phyloP scores from a whole-genome alignment of 2,888 invertebrate genomes.

The Ypsolopha scabrella region DNA sequence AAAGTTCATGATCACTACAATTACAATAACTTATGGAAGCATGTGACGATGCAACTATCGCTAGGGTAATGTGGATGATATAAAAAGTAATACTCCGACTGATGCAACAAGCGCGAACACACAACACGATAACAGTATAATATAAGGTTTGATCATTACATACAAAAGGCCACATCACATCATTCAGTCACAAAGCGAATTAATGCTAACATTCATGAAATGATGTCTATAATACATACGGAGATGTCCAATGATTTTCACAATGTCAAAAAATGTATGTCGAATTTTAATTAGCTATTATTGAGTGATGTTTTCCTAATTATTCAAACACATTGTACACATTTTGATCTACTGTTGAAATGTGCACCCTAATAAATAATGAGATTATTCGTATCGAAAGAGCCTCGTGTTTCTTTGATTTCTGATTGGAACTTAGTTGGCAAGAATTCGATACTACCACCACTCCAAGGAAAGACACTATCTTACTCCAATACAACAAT shows the following conservation, averaged over 20 bases:
- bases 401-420: slow-evolving; percentile 32
- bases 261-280: slow-evolving; percentile 13
- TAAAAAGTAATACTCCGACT: slow-evolving; percentile 39
- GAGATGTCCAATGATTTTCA: slow-evolving; percentile 18
- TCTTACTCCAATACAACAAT: slow-evolving; percentile 13
- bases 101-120: slow-evolving; percentile 63
- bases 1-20: slow-evolving; percentile 33
- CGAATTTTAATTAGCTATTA: slow-evolving; percentile 29
- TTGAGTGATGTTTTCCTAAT: slow-evolving; percentile 23
- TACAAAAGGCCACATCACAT: slow-evolving; percentile 70
- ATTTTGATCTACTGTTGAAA: slow-evolving; percentile 40
- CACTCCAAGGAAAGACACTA: slow-evolving; percentile 45
- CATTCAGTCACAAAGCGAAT: slow-evolving; percentile 68
- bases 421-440: slow-evolving; percentile 34
- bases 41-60: slow-evolving; percentile 36
- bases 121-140: slow-evolving; percentile 41
- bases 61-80: slow-evolving; percentile 27
- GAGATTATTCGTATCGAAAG: slow-evolving; percentile 34
- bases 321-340: slow-evolving; percentile 38
- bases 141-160: slow-evolving; percentile 37
- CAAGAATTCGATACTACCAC: slow-evolving; percentile 29
- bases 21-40: slow-evolving; percentile 52
- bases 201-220: slow-evolving; percentile 41
- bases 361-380: slow-evolving; percentile 17
- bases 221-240: slow-evolving; percentile 41